phyloP scores from a whole-genome alignment of 2,888 invertebrate genomes.

The Agonopterix heracliana region DNA sequence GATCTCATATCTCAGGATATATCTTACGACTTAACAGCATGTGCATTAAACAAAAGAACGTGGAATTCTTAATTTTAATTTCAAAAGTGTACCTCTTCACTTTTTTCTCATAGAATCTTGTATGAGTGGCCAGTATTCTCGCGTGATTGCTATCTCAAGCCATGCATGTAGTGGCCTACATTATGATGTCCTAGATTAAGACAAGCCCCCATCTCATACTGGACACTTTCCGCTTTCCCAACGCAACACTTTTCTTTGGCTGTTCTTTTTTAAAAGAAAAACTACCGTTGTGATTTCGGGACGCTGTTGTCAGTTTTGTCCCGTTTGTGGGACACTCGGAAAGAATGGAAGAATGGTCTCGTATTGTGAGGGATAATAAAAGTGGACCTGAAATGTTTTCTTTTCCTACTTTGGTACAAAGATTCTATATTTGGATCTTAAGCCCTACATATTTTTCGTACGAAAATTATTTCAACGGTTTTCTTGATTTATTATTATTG shows the following conservation, averaged over 20 bases:
- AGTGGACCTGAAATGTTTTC: no score
- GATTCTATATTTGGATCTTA: background rate
- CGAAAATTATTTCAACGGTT: no score
- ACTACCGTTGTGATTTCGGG: constrained; percentile 27
- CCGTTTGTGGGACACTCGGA: constrained; percentile 24
- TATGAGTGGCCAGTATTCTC: constrained; percentile 9
- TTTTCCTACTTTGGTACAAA: background rate
- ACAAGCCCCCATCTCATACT: constrained; percentile 19
- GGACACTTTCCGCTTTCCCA: constrained; percentile 27
- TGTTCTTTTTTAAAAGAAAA: constrained; percentile 25
- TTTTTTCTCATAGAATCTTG: no score
- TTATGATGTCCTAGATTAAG: constrained; percentile 24
- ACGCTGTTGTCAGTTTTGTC: constrained; percentile 24
- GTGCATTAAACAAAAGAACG: background rate
- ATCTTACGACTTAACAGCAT: background rate
- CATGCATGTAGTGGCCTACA: constrained; percentile 13
- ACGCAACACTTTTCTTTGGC: constrained; percentile 26
- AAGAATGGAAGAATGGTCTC: constrained; percentile 25
- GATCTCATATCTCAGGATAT: background rate
- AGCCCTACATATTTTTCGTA: no score
- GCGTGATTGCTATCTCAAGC: constrained; percentile 13
- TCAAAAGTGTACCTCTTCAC: no score
- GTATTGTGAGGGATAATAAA: background rate
- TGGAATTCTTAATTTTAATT: no score
- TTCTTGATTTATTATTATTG: no score